Evolutionary conservation across 2,888 invertebrate genomes (phyloP), one percentile per base, ranked within the genome.

Genomic region (Acronicta alni): DNA sequence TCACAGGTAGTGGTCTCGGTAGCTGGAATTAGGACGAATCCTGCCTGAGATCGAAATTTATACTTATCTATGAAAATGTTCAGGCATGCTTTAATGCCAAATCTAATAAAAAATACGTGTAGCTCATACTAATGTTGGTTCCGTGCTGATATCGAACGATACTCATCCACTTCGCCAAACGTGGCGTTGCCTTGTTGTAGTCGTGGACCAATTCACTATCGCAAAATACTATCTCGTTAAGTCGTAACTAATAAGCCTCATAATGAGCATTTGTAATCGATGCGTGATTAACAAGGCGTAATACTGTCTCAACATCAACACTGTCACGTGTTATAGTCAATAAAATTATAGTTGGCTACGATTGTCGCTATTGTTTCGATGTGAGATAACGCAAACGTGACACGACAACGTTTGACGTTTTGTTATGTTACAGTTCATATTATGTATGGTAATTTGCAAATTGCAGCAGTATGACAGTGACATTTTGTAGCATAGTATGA

Each of bases 371-470:
- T 73, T 70, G 64, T 74, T 73, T 42, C 48, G 35, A 16, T 32
- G 20, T 41, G 20, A 58, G 74, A 76, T 77, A 73, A 59, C 18
- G 37, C 32, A 48, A 73, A 73, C 75, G 74, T 69, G 74, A 74
- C 69, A 43, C n/a, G 12, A 17, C 10, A 47, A n/a, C 41, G 54
- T 38, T 44, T 48, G 23, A 57, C 56, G 48, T 67, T 30, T 10
- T 30, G 3, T 32, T 32, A n/a, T n/a, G n/a, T 35, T 30, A 30
- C 30, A 23, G 7, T 23, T 30, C 1, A 9, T 9, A 26, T 4
- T 35, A n/a, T n/a, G 5, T 3, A 35, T 7, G 35, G 35, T 35
- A n/a, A 35, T 35, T 35, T 14, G 35, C 35, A 6, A n/a, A 35
- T 32, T 12, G 1, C 7, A 23, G n/a, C n/a, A n/a, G n/a, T n/a